Evolutionary conservation across 2,888 invertebrate genomes (phyloP).

Genomic region (Plemyria rubiginata): DNA sequence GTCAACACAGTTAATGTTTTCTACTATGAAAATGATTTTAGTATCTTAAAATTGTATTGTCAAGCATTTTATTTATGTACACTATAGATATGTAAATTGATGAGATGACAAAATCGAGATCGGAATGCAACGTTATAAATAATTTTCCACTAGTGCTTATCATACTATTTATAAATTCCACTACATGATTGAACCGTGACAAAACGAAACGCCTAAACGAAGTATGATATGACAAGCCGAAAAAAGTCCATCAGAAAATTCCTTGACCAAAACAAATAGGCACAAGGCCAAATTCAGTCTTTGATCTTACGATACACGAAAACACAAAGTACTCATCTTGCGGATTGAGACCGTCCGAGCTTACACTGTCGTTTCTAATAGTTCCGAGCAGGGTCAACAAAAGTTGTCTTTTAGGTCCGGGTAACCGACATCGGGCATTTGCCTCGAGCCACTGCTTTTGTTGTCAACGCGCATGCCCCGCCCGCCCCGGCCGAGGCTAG

Average conservation of each 20-base stretch:
- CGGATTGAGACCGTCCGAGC: slow-evolving; percentile 50
- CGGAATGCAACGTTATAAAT: slow-evolving; percentile 39
- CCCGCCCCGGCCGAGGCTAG: slow-evolving; percentile 77
- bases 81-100: slow-evolving; percentile 81
- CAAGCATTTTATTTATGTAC: slow-evolving; percentile 82
- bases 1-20: slow-evolving; percentile 24
- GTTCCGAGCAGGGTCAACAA: slow-evolving; percentile 88
- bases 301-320: slow-evolving; percentile 67
- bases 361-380: slow-evolving; percentile 77
- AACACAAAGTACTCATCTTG: slow-evolving; percentile 52
- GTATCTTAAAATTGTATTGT: slow-evolving; percentile 79
- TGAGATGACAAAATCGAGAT: slow-evolving; percentile 61
- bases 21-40: slow-evolving; percentile 29
- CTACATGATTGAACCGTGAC: slow-evolving; percentile 36
- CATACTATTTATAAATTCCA: slow-evolving; percentile 38
- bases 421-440: slow-evolving; percentile 81
- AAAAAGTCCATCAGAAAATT: slow-evolving; percentile 34
- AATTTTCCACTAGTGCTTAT: slow-evolving; percentile 34
- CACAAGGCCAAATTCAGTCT: slow-evolving; percentile 81
- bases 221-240: slow-evolving; percentile 18
- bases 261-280: slow-evolving; percentile 64
- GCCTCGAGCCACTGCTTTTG: slow-evolving; percentile 73
- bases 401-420: slow-evolving; percentile 88
- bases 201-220: slow-evolving; percentile 23
- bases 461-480: slow-evolving; percentile 72